Evolutionary conservation across 1,140 invertebrate species (phyloP), one percentile per base, ranked within the genome.

Genomic region (Mylabris phalerata): DNA sequence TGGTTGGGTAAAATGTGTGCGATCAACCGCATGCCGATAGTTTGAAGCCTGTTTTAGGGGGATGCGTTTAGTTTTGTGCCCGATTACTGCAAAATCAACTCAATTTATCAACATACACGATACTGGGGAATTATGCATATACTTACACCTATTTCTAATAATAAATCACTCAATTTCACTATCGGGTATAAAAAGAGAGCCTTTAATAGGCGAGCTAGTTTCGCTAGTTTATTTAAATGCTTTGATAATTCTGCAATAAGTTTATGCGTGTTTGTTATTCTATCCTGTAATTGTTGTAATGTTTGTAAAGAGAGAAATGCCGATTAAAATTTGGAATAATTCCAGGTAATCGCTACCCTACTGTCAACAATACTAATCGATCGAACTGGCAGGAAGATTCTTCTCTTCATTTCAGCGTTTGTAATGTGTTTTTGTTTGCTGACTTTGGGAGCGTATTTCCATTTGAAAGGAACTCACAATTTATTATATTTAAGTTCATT

Each of bases 331-430:
- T 19, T 19, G 19, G 19, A 19, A 19, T 19, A 19, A 1, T 73
- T 77, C 26, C 72, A 79, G 64, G 69, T 79, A 25, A 56, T 75
- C 5, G 75, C 77, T 0, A 80, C 78, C 3, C 68, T 75, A 13
- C 57, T 71, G 4, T 75, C 79, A 9, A 71, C 71, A 3, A 44
- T 77, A 9, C 54, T 81, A 0, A 75, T 80, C 10, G 78, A 81
- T 56, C 69, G 70, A 59, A 62, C 72, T 0, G 78, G 77, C 6
- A 65, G 83, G 48, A 77, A 78, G 51, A 73, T 80, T 40, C 71
- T 86, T 3, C 72, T 86, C 0, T 67, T 82, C 3, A 59, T 80
- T 0, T 81, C 79, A 1, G 67, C 67, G 5, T 62, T 64, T 10
- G 59, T 77, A 0, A 81, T 81, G 78, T 68, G 72, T 4, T 9